Conservation (phyloP, 1,140 invertebrate genomes). For the Mycetomoellerius zeteki region DNA sequence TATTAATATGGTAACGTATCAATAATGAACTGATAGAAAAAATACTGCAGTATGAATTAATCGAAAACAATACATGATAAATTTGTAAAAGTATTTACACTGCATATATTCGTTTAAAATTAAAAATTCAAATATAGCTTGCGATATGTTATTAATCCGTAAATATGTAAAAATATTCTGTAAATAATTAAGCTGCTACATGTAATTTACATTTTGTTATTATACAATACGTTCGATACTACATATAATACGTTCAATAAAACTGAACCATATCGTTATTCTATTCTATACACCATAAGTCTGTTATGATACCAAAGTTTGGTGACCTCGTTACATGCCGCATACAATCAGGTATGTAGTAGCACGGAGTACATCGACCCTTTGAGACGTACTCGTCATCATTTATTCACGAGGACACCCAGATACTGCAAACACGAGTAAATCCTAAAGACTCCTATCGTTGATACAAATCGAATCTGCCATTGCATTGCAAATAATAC, state of each 20-base stretch:
- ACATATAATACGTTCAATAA: slow-evolving; percentile 9
- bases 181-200: not conserved
- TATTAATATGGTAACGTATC: not conserved
- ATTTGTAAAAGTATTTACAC: not conserved
- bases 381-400: slow-evolving; percentile 55
- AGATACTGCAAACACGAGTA: slow-evolving; percentile 47
- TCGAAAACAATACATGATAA: not conserved
- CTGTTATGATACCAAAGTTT: slow-evolving; percentile 33
- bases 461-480: slow-evolving; percentile 53
- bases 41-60: not conserved
- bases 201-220: slow-evolving; percentile 5
- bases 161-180: slow-evolving; percentile 3
- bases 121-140: not conserved
- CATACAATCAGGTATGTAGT: slow-evolving; percentile 47
- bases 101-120: not conserved
- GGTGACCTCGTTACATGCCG: slow-evolving; percentile 56
- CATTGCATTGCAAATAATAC: slow-evolving; percentile 36
- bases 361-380: slow-evolving; percentile 50
- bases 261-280: slow-evolving; percentile 28
- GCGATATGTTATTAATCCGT: not conserved
- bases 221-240: not conserved
- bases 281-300: slow-evolving; percentile 9
- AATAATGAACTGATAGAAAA: not conserved
- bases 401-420: slow-evolving; percentile 63
- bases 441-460: slow-evolving; percentile 49